Base-by-base conservation (phyloP, 2,797 vertebrate genomes). In the Hydrophis major region DNA sequence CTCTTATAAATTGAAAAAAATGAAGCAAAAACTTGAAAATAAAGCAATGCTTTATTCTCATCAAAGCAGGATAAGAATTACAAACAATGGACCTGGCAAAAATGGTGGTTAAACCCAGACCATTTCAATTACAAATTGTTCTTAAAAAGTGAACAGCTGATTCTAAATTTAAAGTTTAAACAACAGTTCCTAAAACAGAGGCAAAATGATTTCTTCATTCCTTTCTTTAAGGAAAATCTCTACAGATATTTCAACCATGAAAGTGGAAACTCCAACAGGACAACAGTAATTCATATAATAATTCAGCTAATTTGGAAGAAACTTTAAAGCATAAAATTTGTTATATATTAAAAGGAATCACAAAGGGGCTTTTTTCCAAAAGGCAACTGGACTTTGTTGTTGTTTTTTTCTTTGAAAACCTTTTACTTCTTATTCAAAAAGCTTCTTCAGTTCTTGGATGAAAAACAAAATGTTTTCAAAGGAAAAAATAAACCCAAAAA, bases 31-130 rank as follows among this genome's bases (percentile, higher is more conserved):
- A 97, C 96, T 93, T 96, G 94, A 37, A 14, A 94, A 95, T 95
- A 93, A 91, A 95, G 90, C 91, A 97, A 96, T 96, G 94, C 95
- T 95, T 95, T 95, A 96, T 95, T 96, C 96, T 97, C 97, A 96
- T 95, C 96, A 96, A 97, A 94, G 92, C 93, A 95, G 91, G 96
- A 97, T 97, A 93, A 95, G 90, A 92, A 94, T 94, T 93, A 94
- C 92, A 13, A 86, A 88, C 87, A 93, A 57, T 57, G 28, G 18
- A 59, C 37, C 89, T 87, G 57, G 25, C 11, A 87, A 90, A 66
- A 66, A 8, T 4, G 28, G 16, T 50, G 18, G 22, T 69, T 69
- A n/a, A 90, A 90, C 10, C 8, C 14, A 53, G 61, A 83, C 27
- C 11, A 47, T 57, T 74, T 27, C 12, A 59, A 61, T 83, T 55